These are phyloP conservation scores for Setipinna tenuifilis DNA, from an alignment of 2,797 vertebrate species.

Conservation along the genomic window DNA sequence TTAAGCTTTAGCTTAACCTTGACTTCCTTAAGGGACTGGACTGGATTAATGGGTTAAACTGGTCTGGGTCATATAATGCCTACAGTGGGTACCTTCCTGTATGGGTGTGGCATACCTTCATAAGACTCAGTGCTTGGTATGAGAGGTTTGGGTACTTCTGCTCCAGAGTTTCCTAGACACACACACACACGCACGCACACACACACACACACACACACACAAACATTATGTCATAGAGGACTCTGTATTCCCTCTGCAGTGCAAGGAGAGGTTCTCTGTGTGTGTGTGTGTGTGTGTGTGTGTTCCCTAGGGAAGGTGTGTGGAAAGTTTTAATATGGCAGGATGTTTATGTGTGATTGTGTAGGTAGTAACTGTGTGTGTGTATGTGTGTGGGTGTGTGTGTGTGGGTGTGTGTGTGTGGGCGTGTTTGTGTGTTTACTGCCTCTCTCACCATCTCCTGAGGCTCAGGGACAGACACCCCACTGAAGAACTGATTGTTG, in stretches of 20 bases:
- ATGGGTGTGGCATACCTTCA: constrained; percentile 80
- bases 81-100: neutral
- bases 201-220: constrained; percentile 20
- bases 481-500: constrained; percentile 94
- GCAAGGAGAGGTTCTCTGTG: neutral
- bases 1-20: too few relatives aligned
- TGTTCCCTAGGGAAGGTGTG: neutral
- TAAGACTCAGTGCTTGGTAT: constrained; percentile 81
- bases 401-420: neutral
- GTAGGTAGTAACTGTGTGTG: neutral
- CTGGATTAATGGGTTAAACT: too few relatives aligned
- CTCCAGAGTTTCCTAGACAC: constrained; percentile 86
- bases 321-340: constrained; percentile 11
- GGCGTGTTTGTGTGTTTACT: too few relatives aligned
- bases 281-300: neutral
- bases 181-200: constrained; percentile 46
- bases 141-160: constrained; percentile 87
- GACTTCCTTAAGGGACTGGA: too few relatives aligned
- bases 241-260: neutral
- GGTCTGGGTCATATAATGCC: too few relatives aligned
- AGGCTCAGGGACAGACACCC: constrained; percentile 91
- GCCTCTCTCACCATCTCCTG: constrained; percentile 83
- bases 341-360: neutral
- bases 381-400: neutral
- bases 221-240: neutral